Evolutionary conservation across 2,888 invertebrate genomes (phyloP).

Genomic region (Stenolophus ochropezus): DNA sequence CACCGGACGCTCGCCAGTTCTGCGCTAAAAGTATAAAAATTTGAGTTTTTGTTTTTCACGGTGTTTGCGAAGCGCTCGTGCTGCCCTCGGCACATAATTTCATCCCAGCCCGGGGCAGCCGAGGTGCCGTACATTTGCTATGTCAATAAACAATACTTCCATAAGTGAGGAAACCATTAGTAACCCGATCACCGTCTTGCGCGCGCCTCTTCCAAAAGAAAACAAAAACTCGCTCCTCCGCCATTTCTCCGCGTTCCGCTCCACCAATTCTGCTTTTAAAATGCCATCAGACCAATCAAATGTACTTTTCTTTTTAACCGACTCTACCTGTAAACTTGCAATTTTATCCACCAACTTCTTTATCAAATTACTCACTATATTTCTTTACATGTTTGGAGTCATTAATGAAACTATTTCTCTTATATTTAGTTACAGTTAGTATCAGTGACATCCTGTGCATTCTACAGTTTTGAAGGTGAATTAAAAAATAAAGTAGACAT

Average conservation of each 20-base stretch:
- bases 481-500: no score
- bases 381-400: no score
- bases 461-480: no score
- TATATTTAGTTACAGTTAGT: no score
- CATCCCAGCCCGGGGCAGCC: constrained; percentile 15
- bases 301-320: not conserved
- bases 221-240: constrained; percentile 49
- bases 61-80: constrained; percentile 56
- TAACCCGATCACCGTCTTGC: constrained; percentile 49
- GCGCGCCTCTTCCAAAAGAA: constrained; percentile 48
- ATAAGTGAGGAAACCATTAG: constrained; percentile 59
- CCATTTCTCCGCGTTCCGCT: constrained; percentile 44
- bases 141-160: constrained; percentile 60
- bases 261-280: constrained; percentile 29
- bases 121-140: constrained; percentile 54
- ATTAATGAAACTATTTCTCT: no score
- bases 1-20: constrained; percentile 52
- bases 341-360: no score
- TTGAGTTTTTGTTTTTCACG: constrained; percentile 49
- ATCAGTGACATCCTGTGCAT: no score
- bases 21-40: constrained; percentile 55
- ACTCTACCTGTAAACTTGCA: not conserved
- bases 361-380: no score
- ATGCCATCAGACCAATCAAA: not conserved
- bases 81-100: constrained; percentile 55